Evolutionary conservation across 2,797 vertebrate genomes (phyloP).

Genomic region (Ibycter americanus): DNA sequence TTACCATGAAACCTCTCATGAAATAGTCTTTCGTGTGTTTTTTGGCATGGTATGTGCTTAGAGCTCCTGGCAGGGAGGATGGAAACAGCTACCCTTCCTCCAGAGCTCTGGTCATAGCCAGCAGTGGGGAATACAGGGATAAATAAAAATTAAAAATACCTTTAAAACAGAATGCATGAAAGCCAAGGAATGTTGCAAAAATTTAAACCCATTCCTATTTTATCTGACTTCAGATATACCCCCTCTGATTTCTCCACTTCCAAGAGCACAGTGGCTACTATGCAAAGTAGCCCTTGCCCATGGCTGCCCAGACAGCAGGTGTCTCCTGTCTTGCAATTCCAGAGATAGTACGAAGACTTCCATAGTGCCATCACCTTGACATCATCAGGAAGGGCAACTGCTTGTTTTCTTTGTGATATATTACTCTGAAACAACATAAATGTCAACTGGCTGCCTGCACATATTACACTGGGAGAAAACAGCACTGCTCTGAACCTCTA

Average conservation of each 20-base stretch:
- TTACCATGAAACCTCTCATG: background rate
- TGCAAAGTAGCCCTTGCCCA: background rate
- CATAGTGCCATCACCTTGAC: conserved; percentile 24
- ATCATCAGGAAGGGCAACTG: conserved; percentile 35
- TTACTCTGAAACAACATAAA: background rate
- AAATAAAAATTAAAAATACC: background rate
- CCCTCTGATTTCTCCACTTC: background rate
- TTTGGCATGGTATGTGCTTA: background rate
- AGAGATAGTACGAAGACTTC: background rate
- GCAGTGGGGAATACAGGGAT: background rate
- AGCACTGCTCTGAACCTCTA: background rate
- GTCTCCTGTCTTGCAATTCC: conserved; percentile 11
- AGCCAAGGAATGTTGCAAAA: background rate
- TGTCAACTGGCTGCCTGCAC: conserved; percentile 30
- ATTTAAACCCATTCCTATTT: background rate
- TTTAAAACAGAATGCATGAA: background rate
- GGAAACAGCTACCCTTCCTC: background rate
- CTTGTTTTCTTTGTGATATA: conserved; percentile 45
- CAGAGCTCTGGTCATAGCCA: background rate
- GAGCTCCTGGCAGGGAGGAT: background rate
- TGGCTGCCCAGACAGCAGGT: background rate
- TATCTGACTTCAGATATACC: background rate
- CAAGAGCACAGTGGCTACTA: background rate
- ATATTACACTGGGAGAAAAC: background rate
- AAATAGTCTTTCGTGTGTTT: background rate